Conservation (phyloP, 2,888 invertebrate genomes). For the Heliconius charithonia region DNA sequence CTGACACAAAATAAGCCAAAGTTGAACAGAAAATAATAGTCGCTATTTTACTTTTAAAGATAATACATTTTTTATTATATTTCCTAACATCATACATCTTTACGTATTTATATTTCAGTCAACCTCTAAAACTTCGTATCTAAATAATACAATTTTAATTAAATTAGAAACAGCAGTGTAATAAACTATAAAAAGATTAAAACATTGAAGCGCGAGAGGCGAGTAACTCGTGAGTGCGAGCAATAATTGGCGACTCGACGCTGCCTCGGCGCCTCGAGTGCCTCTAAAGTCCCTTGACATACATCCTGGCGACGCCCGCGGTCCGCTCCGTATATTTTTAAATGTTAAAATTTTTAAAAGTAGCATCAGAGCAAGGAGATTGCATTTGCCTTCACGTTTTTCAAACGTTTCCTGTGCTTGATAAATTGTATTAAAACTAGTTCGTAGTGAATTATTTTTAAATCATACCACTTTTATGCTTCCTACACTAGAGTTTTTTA, state of each 20-base stretch:
- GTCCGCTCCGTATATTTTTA: conserved; percentile 34
- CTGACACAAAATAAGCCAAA: not conserved
- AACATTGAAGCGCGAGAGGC: conserved; percentile 31
- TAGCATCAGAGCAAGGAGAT: conserved; percentile 3
- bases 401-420: not conserved
- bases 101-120: not conserved
- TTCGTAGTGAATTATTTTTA: not conserved
- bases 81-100: not conserved
- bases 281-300: conserved; percentile 55
- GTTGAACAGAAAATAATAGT: not conserved
- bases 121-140: not conserved
- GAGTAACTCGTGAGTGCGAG: conserved; percentile 38
- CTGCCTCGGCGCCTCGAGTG: conserved; percentile 48
- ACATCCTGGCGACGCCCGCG: conserved; percentile 48
- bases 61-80: not conserved
- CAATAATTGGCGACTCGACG: conserved; percentile 53
- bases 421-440: conserved; percentile 1
- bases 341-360: conserved; percentile 26
- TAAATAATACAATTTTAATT: conserved; percentile 2
- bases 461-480: not conserved
- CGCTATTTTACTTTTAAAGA: not conserved
- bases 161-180: conserved; percentile 16
- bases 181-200: conserved; percentile 38
- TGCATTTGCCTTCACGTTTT: conserved; percentile 15
- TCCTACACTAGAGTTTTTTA: not conserved